Percentiles rank a stretch among this genome's conserved stretches.
phyloP scores from a whole-genome alignment of 1,140 invertebrate species.

The Polyergus mexicanus region DNA sequence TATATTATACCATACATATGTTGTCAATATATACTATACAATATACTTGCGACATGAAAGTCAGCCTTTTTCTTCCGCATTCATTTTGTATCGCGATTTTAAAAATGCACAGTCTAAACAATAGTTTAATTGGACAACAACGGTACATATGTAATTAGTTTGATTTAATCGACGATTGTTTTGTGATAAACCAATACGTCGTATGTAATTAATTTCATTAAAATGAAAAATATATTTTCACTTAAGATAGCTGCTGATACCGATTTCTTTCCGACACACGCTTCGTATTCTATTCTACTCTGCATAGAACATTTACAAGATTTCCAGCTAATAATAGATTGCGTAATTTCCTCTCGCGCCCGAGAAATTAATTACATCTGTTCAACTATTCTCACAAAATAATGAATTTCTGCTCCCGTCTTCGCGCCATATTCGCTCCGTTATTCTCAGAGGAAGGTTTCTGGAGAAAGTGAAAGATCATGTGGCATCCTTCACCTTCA shows the following conservation, averaged over 20 bases:
- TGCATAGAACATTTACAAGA: slow-evolving; percentile 14
- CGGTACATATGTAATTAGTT: neutral
- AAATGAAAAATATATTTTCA: slow-evolving; percentile 37
- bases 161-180: slow-evolving; percentile 34
- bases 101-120: neutral
- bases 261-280: slow-evolving; percentile 23
- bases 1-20: no score
- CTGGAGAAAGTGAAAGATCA: slow-evolving; percentile 81
- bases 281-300: neutral
- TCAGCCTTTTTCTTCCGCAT: slow-evolving; percentile 23
- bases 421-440: slow-evolving; percentile 4
- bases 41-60: neutral
- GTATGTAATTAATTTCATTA: slow-evolving; percentile 42
- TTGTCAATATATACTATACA: neutral
- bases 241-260: slow-evolving; percentile 5
- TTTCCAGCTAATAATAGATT: slow-evolving; percentile 35
- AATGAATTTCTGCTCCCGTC: neutral
- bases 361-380: slow-evolving; percentile 43
- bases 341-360: slow-evolving; percentile 36
- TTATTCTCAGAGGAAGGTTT: slow-evolving; percentile 69
- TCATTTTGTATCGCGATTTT: slow-evolving; percentile 5
- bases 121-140: slow-evolving; percentile 23
- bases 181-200: neutral
- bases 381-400: neutral
- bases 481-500: slow-evolving; percentile 83